Percentiles rank a stretch among this genome's conserved stretches.
Conservation (phyloP, 2,113 vertebrate genomes). For the Rostratula benghalensis region DNA sequence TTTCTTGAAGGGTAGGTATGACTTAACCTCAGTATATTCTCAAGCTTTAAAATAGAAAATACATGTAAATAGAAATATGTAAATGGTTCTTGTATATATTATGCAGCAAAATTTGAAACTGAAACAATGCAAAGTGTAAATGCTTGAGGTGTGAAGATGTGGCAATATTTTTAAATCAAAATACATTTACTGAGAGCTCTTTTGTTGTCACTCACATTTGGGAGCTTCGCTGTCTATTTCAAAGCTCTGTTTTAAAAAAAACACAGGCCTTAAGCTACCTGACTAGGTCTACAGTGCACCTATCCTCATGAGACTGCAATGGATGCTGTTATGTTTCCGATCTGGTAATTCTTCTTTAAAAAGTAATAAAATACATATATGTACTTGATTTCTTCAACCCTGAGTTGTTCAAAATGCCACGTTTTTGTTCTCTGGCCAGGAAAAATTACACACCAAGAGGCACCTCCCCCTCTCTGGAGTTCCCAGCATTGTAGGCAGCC, state of each 20-base stretch:
- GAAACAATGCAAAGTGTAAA: background rate
- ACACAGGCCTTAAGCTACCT: background rate
- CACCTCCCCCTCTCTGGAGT: background rate
- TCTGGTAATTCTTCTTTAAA: background rate
- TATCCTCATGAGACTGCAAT: background rate
- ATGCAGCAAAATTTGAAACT: background rate
- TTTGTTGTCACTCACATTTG: rapidly evolving
- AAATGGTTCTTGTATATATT: background rate
- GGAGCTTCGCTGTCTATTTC: background rate
- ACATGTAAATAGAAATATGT: background rate
- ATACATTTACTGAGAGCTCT: background rate
- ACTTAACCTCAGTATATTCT: background rate
- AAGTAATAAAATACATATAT: background rate
- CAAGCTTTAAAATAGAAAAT: background rate
- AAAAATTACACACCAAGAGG: background rate
- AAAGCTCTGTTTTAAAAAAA: background rate
- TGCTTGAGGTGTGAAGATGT: background rate
- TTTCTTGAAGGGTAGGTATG: background rate
- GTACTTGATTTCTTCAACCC: background rate
- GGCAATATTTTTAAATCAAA: background rate
- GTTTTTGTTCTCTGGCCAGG: background rate
- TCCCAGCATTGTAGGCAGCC: background rate
- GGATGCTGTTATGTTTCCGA: background rate
- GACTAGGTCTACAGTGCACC: too few species aligned
- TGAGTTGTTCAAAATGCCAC: background rate